Evolutionary conservation across 2,888 invertebrate species (phyloP).

Genomic region (Punctoribates punctum): DNA sequence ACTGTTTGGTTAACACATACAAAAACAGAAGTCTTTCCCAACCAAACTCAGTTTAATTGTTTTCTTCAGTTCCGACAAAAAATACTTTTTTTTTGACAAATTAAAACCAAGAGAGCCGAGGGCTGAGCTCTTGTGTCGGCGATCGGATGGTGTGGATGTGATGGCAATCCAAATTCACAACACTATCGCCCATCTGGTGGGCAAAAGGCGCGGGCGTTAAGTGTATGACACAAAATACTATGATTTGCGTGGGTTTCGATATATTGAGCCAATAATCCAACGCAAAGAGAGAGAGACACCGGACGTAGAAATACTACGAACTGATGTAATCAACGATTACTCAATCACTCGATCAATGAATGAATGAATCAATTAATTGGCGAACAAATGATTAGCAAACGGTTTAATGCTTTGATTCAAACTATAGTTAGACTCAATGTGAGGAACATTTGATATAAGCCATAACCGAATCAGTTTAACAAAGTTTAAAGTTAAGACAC

Average conservation of each 20-base stretch:
- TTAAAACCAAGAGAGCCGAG: background rate
- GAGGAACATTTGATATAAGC: background rate
- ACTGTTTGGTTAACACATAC: background rate
- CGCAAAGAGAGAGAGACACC: constrained; percentile 19
- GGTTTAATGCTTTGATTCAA: background rate
- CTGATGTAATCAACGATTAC: constrained; percentile 22
- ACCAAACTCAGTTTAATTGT: no score
- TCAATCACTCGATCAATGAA: constrained; percentile 17
- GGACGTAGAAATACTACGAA: constrained; percentile 19
- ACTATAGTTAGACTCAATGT: no score
- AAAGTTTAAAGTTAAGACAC: constrained; percentile 22
- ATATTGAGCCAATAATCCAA: constrained; percentile 31
- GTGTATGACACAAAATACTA: constrained; percentile 34
- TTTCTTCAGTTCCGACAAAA: no score
- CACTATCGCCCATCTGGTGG: constrained; percentile 27
- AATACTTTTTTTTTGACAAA: no score
- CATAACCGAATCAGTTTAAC: background rate
- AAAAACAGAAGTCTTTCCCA: no score
- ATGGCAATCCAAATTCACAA: constrained; percentile 2
- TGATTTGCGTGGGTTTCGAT: constrained; percentile 29
- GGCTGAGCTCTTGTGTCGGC: constrained; percentile 21
- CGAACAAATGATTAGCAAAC: background rate
- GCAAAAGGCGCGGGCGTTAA: constrained; percentile 35
- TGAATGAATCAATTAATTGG: background rate
- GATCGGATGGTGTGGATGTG: constrained; percentile 27